Conservation (phyloP, 2,888 invertebrate species). For the Oxyteleia sp. region DNA sequence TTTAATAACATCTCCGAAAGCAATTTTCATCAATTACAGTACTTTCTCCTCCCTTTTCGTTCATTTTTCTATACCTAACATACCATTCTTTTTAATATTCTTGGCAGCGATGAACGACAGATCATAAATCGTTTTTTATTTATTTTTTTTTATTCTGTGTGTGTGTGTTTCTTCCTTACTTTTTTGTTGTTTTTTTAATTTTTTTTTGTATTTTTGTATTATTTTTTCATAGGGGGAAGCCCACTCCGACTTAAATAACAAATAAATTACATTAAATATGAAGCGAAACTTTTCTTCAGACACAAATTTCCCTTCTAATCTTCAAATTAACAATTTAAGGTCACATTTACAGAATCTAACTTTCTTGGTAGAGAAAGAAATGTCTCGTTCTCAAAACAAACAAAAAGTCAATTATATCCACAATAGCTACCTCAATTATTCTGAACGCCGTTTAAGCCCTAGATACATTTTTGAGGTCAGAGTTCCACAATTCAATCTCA, state of each 20-base stretch:
- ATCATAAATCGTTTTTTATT: constrained; percentile 79
- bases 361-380: too few relatives aligned
- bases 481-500: neutral
- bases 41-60: constrained; percentile 69
- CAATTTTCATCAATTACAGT: constrained; percentile 65
- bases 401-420: too few relatives aligned
- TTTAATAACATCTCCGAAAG: constrained; percentile 70
- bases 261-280: constrained; percentile 72
- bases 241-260: constrained; percentile 81
- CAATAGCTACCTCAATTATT: too few relatives aligned
- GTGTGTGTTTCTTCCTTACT: constrained; percentile 22
- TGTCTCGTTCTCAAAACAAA: too few relatives aligned
- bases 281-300: constrained; percentile 44
- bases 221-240: constrained; percentile 79
- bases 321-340: constrained; percentile 11
- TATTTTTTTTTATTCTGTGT: constrained; percentile 43
- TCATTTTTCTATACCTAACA: constrained; percentile 57
- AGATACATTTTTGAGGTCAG: neutral
- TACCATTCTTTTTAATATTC: constrained; percentile 73
- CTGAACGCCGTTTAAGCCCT: too few relatives aligned
- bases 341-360: neutral
- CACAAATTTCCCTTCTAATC: constrained; percentile 28
- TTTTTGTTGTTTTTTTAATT: too few relatives aligned
- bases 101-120: constrained; percentile 84
- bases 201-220: constrained; percentile 25